phyloP scores from a whole-genome alignment of 2,797 vertebrate species.

The Anas flavirostris region DNA sequence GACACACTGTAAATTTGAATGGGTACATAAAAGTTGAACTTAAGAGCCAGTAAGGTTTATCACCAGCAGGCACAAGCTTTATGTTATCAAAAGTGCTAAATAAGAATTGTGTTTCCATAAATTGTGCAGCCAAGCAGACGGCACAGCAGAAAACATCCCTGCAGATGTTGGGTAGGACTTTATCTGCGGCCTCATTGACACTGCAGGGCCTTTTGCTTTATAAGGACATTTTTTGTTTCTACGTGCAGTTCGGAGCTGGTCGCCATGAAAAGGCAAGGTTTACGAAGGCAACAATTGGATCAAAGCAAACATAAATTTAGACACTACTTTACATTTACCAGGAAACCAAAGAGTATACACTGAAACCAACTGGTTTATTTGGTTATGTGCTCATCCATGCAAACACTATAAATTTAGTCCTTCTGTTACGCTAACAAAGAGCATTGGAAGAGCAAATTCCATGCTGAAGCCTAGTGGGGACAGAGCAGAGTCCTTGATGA shows the following conservation, averaged over 20 bases:
- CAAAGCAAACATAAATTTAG: constrained; percentile 9
- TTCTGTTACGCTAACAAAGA: accelerated
- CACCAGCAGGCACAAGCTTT: background rate
- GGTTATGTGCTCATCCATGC: background rate
- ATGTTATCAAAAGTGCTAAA: constrained; percentile 6
- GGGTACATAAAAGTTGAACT: background rate
- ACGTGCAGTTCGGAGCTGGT: background rate
- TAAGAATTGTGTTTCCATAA: constrained; percentile 4
- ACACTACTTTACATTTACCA: background rate
- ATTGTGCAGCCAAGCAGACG: background rate
- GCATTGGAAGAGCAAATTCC: background rate
- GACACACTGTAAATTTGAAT: background rate
- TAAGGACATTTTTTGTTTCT: constrained; percentile 13
- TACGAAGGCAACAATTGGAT: background rate
- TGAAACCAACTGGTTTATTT: background rate
- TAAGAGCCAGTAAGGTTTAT: background rate
- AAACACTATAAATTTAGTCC: background rate
- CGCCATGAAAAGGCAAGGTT: background rate
- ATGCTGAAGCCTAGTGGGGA: accelerated
- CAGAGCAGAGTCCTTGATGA: background rate
- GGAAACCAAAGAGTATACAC: background rate
- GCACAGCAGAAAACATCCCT: background rate
- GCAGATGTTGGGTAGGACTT: background rate
- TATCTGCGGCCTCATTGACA: background rate
- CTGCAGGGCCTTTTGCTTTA: background rate